Conservation (phyloP, 2,888 invertebrate species). For the Plagodis pulveraria region DNA sequence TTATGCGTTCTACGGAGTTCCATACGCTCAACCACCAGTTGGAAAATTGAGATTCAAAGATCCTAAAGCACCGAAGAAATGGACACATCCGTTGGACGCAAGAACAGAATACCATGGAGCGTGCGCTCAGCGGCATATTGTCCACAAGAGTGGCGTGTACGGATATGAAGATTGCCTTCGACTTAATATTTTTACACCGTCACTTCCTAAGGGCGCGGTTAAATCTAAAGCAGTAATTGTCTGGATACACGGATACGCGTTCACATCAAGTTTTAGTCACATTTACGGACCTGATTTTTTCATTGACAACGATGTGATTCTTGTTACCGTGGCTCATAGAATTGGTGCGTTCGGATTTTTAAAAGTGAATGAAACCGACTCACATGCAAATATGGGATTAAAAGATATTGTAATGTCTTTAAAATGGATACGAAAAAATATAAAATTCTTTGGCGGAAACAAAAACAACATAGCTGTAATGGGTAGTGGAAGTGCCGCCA, state of each 20-base stretch:
- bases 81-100: constrained; percentile 84
- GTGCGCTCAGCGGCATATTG: constrained; percentile 87
- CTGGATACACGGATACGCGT: constrained; percentile 78
- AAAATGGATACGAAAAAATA: constrained; percentile 73
- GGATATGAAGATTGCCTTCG: constrained; percentile 87
- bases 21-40: constrained; percentile 68
- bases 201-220: constrained; percentile 52
- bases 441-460: constrained; percentile 67
- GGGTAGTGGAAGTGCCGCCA: constrained; percentile 72
- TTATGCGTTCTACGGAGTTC: constrained; percentile 72
- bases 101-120: constrained; percentile 74
- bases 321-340: constrained; percentile 69
- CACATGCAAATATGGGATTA: constrained; percentile 73
- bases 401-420: constrained; percentile 74
- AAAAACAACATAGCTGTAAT: constrained; percentile 67
- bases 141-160: constrained; percentile 61
- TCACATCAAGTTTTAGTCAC: constrained; percentile 73
- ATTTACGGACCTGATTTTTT: constrained; percentile 74
- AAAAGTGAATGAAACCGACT: constrained; percentile 61
- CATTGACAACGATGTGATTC: constrained; percentile 67
- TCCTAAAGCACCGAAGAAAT: constrained; percentile 61
- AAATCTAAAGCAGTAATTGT: constrained; percentile 62
- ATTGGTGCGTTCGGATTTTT: constrained; percentile 75
- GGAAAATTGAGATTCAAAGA: constrained; percentile 69
- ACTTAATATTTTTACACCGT: constrained; percentile 88